A percentile compares a stretch with the other conserved stretches of the same genome.
Evolutionary conservation across 1,140 invertebrate species (phyloP).

Genomic region (Zaprionus ornatus): DNA sequence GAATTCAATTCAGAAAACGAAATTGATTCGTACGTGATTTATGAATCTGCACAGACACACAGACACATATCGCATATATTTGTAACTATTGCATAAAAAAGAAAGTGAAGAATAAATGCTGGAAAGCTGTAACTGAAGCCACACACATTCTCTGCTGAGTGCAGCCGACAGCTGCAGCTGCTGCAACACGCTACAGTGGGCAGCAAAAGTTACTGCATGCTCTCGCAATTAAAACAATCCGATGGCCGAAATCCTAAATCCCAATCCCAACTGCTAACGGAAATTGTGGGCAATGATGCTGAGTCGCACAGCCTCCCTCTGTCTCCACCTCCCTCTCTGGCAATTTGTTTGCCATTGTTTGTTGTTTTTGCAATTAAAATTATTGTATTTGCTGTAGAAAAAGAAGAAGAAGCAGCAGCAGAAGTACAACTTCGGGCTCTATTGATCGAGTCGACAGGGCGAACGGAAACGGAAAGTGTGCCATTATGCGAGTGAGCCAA

Average conservation of each 20-base stretch:
- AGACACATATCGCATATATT: not conserved
- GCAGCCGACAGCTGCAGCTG: constrained; percentile 86
- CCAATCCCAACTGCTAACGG: constrained; percentile 85
- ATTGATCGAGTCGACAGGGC: constrained; percentile 52
- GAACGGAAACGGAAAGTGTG: constrained; percentile 76
- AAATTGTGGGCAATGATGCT: constrained; percentile 91
- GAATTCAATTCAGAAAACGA: constrained; percentile 1
- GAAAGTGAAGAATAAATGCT: constrained; percentile 4
- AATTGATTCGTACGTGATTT: not conserved
- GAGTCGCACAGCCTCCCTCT: constrained; percentile 87
- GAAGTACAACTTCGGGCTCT: not conserved
- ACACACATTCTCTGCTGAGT: constrained; percentile 50
- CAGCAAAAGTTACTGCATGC: constrained; percentile 87
- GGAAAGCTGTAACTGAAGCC: constrained; percentile 39
- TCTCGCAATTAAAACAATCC: constrained; percentile 86
- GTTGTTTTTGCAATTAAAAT: constrained; percentile 71
- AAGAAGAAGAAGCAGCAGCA: not conserved
- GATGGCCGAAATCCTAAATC: constrained; percentile 83
- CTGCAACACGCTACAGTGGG: constrained; percentile 89
- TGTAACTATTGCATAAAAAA: not conserved
- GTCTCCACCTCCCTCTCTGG: constrained; percentile 81
- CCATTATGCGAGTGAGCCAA: constrained; percentile 60
- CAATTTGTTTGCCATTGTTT: constrained; percentile 72
- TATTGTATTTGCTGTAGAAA: constrained; percentile 57
- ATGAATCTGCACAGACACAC: not conserved